Percentiles rank a stretch among this genome's conserved stretches.
These are phyloP conservation scores for Aphidoletes aphidimyza DNA, from an alignment of 2,888 invertebrate genomes.

Conservation along the genomic window DNA sequence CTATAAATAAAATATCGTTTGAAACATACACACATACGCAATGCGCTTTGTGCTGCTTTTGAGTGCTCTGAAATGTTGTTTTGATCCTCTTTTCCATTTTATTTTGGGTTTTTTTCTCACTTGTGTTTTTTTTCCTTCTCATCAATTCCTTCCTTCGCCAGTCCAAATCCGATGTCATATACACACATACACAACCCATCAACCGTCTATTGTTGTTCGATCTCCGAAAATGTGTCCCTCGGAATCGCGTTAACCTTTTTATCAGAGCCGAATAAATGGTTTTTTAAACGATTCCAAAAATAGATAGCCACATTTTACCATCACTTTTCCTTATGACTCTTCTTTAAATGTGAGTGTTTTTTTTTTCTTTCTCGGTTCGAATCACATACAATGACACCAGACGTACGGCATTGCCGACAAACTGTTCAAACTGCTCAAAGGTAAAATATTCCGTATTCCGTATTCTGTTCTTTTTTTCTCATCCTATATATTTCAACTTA, in stretches of 20 bases:
- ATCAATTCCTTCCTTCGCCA: neutral
- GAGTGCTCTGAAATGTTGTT: constrained; percentile 16
- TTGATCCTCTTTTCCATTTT: constrained; percentile 10
- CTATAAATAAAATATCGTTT: constrained; percentile 42
- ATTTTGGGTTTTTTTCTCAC: neutral
- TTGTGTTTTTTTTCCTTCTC: neutral
- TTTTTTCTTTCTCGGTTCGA: neutral
- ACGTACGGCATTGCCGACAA: neutral
- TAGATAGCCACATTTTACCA: constrained; percentile 18
- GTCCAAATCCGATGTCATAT: constrained; percentile 23
- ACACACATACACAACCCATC: neutral
- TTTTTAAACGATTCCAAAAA: constrained; percentile 52
- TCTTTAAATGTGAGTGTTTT: neutral
- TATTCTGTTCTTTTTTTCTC: neutral
- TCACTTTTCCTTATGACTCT: neutral
- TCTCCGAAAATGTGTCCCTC: constrained; percentile 37
- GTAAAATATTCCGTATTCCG: neutral
- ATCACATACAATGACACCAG: constrained; percentile 32
- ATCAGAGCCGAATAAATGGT: constrained; percentile 44
- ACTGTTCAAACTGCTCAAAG: neutral
- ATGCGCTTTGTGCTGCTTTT: neutral
- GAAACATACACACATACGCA: constrained; percentile 13
- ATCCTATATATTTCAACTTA: constrained; percentile 11
- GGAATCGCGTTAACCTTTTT: constrained; percentile 41
- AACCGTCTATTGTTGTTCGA: constrained; percentile 24